Percentiles rank a stretch among this genome's conserved stretches.
phyloP scores from a whole-genome alignment of 2,113 vertebrate species.

The Pomatostomus ruficeps region DNA sequence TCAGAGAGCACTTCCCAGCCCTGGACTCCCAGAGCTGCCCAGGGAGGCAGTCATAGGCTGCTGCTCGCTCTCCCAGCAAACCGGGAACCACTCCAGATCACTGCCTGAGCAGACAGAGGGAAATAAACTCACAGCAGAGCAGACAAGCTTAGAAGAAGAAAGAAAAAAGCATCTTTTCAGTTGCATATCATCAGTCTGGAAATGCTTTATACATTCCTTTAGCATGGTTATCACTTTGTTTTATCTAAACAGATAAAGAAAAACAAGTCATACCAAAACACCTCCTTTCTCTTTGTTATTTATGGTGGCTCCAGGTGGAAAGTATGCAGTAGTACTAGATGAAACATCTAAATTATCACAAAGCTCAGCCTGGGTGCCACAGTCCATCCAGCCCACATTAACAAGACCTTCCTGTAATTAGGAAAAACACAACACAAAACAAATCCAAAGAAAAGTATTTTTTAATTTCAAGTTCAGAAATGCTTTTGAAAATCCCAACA shows the following conservation, averaged over 20 bases:
- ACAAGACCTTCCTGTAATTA: constrained; percentile 85
- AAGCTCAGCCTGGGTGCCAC: constrained; percentile 81
- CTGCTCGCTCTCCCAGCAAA: not conserved
- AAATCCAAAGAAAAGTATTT: not conserved
- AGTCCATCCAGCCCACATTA: constrained; percentile 95
- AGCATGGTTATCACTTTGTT: not conserved
- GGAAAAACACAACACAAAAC: not conserved
- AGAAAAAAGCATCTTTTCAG: not conserved
- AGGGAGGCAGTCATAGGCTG: not conserved
- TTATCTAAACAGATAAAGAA: constrained; percentile 7
- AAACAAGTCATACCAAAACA: constrained; percentile 81
- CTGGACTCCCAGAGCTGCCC: not conserved
- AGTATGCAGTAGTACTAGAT: constrained; percentile 84
- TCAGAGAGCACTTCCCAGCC: not conserved
- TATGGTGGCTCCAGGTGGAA: constrained; percentile 88
- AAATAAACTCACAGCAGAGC: not conserved
- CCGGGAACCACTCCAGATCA: not conserved
- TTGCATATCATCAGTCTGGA: not conserved
- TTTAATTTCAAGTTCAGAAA: not conserved
- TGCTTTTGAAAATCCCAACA: not conserved
- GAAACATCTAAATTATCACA: constrained; percentile 88
- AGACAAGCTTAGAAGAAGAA: not conserved
- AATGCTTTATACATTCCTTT: not conserved
- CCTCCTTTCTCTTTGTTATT: constrained; percentile 75
- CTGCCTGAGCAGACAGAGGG: not conserved